Base-by-base conservation (phyloP, 2,888 invertebrate species). In the Scaptomyza caliginosa region DNA sequence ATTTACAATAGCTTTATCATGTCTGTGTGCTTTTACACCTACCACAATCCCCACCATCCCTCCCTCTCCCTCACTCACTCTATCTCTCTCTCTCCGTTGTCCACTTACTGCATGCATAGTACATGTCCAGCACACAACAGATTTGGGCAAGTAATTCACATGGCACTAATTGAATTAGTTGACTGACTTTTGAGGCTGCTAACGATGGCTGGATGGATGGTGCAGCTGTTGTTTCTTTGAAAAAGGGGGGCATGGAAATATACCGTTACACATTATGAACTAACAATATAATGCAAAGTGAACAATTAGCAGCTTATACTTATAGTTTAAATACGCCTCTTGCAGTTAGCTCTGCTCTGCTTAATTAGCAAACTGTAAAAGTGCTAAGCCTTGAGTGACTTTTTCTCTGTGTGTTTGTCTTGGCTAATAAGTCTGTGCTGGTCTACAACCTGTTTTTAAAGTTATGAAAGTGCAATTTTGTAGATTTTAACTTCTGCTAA, bases 131-230 rank as follows among this genome's bases (percentile, higher is more conserved):
- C 77, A 56, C 40, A 45, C 28, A 45, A 28, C 59, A 77, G 64
- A 64, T 84, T 74, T 66, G 69, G 58, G 69, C 71, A 58, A 67
- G 63, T 74, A 88, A 88, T 88, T 88, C 83, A 83, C 83, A 83
- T 76, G 88, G 70, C 86, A 88, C 83, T 83, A 83, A 83, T 83
- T 83, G 67, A 83, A 83, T 83, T 83, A 86, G 88, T 75, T 81
- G 81, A 67, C 85, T 86, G 87, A 80, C 87, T 84, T 86, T 69
- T 80, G 67, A 73, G 67, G 60, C 73, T 60, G 65, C 17, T 30
- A 45, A 52, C 28, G 58, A 19, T 11, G 40, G 7, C 7, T 32
- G 32, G 32, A 13, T 16, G 32, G 16, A 32, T 7, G 32, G 16
- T 16, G 36, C 10, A 17, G 42, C 11, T 57, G 39, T 28, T 51